phyloP scores from a whole-genome alignment of 2,113 vertebrate species.

The Poecile atricapillus region DNA sequence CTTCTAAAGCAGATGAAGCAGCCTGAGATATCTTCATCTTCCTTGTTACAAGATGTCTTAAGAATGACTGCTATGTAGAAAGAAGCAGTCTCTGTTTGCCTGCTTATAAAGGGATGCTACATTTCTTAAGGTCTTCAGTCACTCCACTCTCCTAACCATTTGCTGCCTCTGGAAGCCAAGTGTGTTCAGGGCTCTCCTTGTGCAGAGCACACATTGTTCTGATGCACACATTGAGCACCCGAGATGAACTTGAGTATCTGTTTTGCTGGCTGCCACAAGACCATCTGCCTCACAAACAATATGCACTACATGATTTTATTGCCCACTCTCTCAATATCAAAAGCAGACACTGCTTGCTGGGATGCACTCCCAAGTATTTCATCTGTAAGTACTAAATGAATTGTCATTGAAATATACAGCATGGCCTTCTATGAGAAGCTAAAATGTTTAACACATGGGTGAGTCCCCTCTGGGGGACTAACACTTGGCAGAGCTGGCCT shows the following conservation, averaged over 20 bases:
- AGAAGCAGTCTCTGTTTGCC: background rate
- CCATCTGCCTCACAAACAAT: background rate
- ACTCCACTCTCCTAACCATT: background rate
- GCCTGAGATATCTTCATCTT: background rate
- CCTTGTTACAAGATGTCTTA: background rate
- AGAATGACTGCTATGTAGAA: background rate
- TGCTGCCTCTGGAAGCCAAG: background rate
- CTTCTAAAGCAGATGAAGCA: background rate
- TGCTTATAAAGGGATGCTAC: background rate
- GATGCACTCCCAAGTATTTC: constrained; percentile 19
- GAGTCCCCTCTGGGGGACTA: constrained; percentile 57
- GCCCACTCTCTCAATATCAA: background rate
- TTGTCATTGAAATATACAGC: constrained; percentile 56
- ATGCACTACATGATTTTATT: background rate
- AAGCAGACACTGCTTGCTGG: constrained; percentile 9
- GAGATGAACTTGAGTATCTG: background rate
- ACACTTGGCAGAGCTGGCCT: constrained; percentile 44
- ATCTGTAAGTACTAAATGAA: constrained; percentile 43
- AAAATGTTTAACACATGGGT: constrained; percentile 62
- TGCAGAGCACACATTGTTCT: background rate
- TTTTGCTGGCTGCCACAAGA: constrained; percentile 4
- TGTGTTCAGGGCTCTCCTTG: background rate
- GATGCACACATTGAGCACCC: background rate
- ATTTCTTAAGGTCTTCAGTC: background rate
- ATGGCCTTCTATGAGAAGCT: constrained; percentile 7